These are phyloP conservation scores for Anastatus disparis DNA, from an alignment of 1,140 invertebrate species.

Conservation along the genomic window DNA sequence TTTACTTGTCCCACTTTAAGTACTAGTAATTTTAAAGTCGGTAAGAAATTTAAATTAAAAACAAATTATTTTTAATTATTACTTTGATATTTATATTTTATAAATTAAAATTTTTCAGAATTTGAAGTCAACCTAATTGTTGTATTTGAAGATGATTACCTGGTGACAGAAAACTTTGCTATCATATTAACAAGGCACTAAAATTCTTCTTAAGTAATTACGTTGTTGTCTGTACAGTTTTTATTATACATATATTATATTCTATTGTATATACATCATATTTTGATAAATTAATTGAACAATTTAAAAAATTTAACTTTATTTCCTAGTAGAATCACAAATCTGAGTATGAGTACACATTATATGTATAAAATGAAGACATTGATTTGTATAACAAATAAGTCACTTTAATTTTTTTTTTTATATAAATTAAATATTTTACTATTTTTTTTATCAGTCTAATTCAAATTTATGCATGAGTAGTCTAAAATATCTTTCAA, in stretches of 20 bases:
- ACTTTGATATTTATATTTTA: background rate
- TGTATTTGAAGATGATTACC: slow-evolving; percentile 91
- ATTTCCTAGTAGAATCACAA: slow-evolving; percentile 17
- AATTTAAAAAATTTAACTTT: slow-evolving; percentile 28
- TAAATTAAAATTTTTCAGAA: slow-evolving; percentile 74
- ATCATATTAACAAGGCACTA: slow-evolving; percentile 77
- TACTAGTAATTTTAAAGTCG: slow-evolving; percentile 95
- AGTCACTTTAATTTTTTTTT: slow-evolving; percentile 38
- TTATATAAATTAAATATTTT: slow-evolving; percentile 1
- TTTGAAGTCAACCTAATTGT: slow-evolving; percentile 96
- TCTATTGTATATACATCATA: slow-evolving; percentile 26
- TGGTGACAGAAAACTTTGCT: slow-evolving; percentile 97
- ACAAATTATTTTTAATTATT: too few species aligned
- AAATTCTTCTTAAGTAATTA: slow-evolving; percentile 39
- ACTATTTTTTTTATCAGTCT: slow-evolving; percentile 43
- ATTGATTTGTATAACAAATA: slow-evolving; percentile 35
- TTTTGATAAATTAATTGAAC: slow-evolving; percentile 36
- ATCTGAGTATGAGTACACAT: slow-evolving; percentile 11
- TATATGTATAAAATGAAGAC: slow-evolving; percentile 40
- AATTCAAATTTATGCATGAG: slow-evolving; percentile 62
- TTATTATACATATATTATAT: slow-evolving; percentile 28
- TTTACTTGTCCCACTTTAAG: slow-evolving; percentile 94
- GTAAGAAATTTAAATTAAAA: slow-evolving; percentile 67
- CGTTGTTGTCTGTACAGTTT: slow-evolving; percentile 31
- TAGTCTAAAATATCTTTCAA: slow-evolving; percentile 62